A percentile compares a stretch with the other conserved stretches of the same genome.
Evolutionary conservation across 1,140 invertebrate genomes (phyloP).

Genomic region (Ectropis grisescens): DNA sequence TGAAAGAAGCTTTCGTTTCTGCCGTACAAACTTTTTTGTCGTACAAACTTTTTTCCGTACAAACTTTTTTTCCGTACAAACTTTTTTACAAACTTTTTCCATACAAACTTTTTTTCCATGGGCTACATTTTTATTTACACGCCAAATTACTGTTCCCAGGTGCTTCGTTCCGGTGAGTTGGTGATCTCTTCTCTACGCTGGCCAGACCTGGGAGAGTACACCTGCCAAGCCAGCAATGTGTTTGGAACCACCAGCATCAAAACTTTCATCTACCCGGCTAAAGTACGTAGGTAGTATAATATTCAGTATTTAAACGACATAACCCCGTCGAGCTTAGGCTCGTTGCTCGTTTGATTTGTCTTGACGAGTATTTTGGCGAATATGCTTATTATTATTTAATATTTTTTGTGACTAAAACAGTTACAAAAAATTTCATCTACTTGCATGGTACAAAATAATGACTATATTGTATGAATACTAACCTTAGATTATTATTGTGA

Average conservation of each 20-base stretch:
- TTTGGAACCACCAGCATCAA: conserved; percentile 73
- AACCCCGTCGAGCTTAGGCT: background rate
- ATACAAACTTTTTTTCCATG: too few species aligned
- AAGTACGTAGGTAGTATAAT: conserved; percentile 26
- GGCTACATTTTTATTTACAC: too few species aligned
- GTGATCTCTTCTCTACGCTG: conserved; percentile 79
- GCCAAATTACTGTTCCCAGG: too few species aligned
- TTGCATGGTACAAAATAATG: background rate
- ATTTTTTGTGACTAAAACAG: background rate
- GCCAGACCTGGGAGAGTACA: conserved; percentile 86
- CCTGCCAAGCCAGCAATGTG: conserved; percentile 78
- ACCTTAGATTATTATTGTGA: too few species aligned
- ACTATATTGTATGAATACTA: too few species aligned
- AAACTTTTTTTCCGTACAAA: too few species aligned
- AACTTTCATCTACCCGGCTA: conserved; percentile 87
- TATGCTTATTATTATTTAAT: too few species aligned
- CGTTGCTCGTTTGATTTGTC: background rate
- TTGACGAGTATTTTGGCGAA: too few species aligned
- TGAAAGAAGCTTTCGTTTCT: too few species aligned
- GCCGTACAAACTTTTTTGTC: too few species aligned
- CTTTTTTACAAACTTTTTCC: too few species aligned
- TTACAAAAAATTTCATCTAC: background rate
- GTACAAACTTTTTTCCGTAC: too few species aligned
- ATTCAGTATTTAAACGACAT: background rate
- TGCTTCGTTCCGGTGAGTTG: conserved; percentile 80